Evolutionary conservation across 2,888 invertebrate species (phyloP), one percentile per base, ranked within the genome.

Genomic region (Blomia tropicalis): DNA sequence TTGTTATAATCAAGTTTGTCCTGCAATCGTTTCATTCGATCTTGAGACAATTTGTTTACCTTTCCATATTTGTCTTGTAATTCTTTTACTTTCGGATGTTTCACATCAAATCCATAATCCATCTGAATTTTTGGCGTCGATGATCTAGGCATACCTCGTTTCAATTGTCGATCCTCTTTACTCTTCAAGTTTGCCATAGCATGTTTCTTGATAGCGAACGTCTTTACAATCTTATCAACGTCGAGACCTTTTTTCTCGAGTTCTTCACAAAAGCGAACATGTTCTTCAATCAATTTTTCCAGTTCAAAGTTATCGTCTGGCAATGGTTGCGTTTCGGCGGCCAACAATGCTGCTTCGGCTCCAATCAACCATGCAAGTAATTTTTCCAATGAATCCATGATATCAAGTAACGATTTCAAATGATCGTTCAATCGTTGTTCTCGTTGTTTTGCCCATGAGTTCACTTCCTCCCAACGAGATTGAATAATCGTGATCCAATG

Each of bases 401-500:
- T 80, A 73, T 89, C 87, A 71, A 84, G 81, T 44, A 87, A 78
- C 59, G 83, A 82, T 3, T 71, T 69, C 78, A 93, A 81, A 71
- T 92, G 91, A 60, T 84, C 81, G 64, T 84, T 82, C 66, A 96
- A 77, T 73, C 87, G 85, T 70, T 83, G 81, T 69, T 87, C 84
- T 23, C 91, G 80, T 74, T 90, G 85, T 71, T 83, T 79, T 56
- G 73, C 71, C 71, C 72, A 71, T 54, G 70, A 68, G 32, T 71
- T 72, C 60, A 89, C 85, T 79, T 91, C 91, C 70, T 91, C 90
- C 93, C 95, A 95, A 67, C 93, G 79, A 29, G 90, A 85, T 72
- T 92, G 87, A 66, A 96, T 88, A 66, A 95, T 91, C 32, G 91
- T 89, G 68, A 95, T 86, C 95, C 95, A 96, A 76, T 96, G 93